Conservation (phyloP, 2,888 invertebrate genomes). For the Spilarctia lutea region DNA sequence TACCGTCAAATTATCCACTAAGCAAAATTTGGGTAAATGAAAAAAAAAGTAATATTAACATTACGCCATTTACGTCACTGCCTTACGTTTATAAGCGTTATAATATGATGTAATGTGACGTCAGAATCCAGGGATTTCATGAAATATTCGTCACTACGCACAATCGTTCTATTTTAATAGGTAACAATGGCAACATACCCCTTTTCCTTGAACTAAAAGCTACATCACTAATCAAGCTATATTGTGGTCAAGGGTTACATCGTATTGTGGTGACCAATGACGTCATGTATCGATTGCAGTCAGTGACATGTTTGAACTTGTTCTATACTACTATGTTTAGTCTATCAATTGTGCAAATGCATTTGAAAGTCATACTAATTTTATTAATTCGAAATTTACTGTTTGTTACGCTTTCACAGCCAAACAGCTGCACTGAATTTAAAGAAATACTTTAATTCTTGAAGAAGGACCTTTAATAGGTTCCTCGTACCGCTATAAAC, state of each 20-base stretch:
- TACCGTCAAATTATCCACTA: neutral
- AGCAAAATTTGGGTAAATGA: too few species aligned
- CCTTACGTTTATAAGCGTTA: neutral
- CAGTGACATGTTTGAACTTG: neutral
- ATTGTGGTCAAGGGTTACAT: slow-evolving; percentile 1
- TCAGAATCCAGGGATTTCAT: neutral
- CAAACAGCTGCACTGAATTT: too few species aligned
- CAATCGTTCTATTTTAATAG: neutral
- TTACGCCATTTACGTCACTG: neutral
- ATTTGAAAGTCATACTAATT: too few species aligned
- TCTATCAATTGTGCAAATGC: neutral
- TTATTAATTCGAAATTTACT: too few species aligned
- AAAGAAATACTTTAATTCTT: too few species aligned
- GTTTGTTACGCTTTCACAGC: too few species aligned
- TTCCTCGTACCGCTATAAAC: too few species aligned
- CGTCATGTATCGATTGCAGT: neutral
- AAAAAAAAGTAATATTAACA: neutral
- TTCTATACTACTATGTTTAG: neutral
- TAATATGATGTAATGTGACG: neutral
- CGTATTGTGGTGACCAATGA: neutral
- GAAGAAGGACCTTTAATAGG: too few species aligned
- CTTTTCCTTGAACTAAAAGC: neutral
- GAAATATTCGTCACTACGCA: neutral
- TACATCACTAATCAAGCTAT: slow-evolving; percentile 3
- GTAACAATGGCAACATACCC: neutral